Evolutionary conservation across 1,140 invertebrate genomes (phyloP).

Genomic region (Cryptotermes secundus): DNA sequence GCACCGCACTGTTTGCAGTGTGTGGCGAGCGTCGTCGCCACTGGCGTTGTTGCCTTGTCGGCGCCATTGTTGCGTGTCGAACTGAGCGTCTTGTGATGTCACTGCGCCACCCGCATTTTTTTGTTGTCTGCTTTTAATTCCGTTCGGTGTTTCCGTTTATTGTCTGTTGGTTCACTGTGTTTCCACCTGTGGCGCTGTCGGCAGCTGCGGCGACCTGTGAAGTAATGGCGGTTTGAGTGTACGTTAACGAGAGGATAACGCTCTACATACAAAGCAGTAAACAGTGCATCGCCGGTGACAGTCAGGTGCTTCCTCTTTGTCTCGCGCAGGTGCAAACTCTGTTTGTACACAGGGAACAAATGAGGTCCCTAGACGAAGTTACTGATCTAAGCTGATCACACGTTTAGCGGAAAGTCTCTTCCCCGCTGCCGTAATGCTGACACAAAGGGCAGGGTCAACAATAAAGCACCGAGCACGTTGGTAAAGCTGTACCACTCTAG

Average conservation of each 20-base stretch:
- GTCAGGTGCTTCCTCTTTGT: background rate
- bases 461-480: background rate
- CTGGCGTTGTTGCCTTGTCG: background rate
- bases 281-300: background rate
- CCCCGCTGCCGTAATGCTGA: background rate
- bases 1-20: too few species aligned
- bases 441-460: background rate
- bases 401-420: background rate
- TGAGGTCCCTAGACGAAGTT: too few species aligned
- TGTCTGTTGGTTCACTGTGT: background rate
- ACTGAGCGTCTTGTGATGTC: background rate
- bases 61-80: background rate
- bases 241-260: background rate
- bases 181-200: constrained; percentile 11
- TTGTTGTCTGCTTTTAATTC: background rate
- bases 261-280: background rate
- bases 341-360: background rate
- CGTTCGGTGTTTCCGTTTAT: background rate
- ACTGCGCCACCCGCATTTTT: background rate
- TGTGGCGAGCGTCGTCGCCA: background rate
- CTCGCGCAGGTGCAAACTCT: background rate
- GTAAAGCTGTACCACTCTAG: background rate
- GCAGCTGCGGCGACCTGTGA: background rate
- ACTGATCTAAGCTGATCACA: background rate
- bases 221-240: constrained; percentile 5